A percentile compares a stretch with the other conserved stretches of the same genome.
Conservation (phyloP, 2,113 vertebrate genomes). For the Anhinga anhinga region DNA sequence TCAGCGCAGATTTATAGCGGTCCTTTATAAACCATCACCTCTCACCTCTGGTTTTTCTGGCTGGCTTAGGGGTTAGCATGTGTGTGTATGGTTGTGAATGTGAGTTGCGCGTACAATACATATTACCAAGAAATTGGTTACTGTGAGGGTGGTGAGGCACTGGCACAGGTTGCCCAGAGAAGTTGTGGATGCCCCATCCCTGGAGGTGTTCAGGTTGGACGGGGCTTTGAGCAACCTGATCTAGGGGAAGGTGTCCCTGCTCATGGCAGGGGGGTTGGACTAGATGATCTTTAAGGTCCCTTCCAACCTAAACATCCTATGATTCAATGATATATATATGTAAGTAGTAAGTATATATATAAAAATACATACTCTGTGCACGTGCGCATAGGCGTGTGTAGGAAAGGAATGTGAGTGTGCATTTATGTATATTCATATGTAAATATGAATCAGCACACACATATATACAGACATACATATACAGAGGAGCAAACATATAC, state of each 20-base stretch:
- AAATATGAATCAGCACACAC: not conserved
- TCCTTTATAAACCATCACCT: not conserved
- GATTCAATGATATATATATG: too few species aligned
- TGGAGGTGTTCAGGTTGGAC: not conserved
- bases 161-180: not conserved
- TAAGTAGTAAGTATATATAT: too few species aligned
- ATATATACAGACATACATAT: not conserved
- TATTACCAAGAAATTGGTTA: not conserved
- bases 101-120: not conserved
- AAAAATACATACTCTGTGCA: too few species aligned
- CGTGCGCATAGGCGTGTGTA: not conserved
- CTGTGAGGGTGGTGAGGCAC: accelerated
- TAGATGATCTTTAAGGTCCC: accelerated
- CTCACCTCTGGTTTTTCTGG: not conserved
- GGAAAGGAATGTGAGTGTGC: not conserved
- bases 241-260: not conserved
- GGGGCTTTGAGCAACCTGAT: not conserved
- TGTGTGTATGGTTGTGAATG: not conserved
- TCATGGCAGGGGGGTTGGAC: not conserved
- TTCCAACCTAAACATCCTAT: not conserved
- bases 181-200: not conserved
- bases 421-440: too few species aligned
- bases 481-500: not conserved
- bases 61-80: not conserved
- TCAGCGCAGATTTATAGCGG: not conserved